Base-by-base conservation (phyloP, 2,797 vertebrate genomes). In the Eulemur mongoz region DNA sequence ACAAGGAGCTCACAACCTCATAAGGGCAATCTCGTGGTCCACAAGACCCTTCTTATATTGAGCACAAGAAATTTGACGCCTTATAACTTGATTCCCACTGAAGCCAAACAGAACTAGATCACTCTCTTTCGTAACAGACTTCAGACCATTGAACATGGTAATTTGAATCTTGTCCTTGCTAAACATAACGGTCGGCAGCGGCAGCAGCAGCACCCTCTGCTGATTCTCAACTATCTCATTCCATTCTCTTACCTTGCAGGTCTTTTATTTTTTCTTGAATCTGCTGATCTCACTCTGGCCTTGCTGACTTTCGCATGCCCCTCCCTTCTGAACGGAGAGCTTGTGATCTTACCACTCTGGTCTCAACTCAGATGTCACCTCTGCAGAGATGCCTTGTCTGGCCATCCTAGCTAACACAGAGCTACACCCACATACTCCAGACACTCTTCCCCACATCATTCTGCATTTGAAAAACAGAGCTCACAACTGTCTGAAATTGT, bases 181-280 rank as follows among this genome's bases (percentile, higher is more conserved):
- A 54, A 63, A 40, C 9, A 23, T 59, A 22, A 48, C 0, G 12
- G 32, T 54, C 8, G 0, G 23, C 3, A 20, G 2, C 12, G 8
- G 6, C 9, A 43, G 11, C 59, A 17, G 10, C 18, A 18, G 5
- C 23, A 61, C 5, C 4, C 8, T 38, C 1, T 3, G 20, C 25
- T 4, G 45, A 65, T 22, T 78, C 35, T 30, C 15, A 40, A 2
- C 20, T 1, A 1, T 43, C 10, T 32, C 30, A 48, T 2, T 13
- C 11, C 30, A 2, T 15, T 32, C 48, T 70, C n/a, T 93, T 12
- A 50, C 2, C 22, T 0, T 14, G 12, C 18, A 0, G 4, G 0
- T 52, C 30, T 45, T 59, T 1, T 32, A 7, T 10, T 1, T 81
- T 32, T 12, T 4, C 35, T 59, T n/a, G 14, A 63, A 54, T 81